Base-by-base conservation (phyloP, 2,797 vertebrate genomes). In the Scyliorhinus canicula region DNA sequence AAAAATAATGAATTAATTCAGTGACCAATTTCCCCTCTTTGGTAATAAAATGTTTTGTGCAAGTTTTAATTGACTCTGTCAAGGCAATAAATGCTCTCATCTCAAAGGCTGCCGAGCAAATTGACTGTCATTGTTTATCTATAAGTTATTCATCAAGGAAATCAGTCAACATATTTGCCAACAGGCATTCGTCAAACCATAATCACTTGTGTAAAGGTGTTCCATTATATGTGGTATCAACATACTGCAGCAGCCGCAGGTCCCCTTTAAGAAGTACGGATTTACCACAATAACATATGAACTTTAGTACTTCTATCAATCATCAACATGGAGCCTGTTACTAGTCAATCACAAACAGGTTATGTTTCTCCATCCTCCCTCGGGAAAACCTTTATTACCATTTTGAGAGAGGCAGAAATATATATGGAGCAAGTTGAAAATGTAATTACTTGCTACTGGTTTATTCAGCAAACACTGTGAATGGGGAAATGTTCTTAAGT, bases 211-310 rank as follows among this genome's bases (percentile, higher is more conserved):
- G 57, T 24, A 63, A 91, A 65, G 88, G 35, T 91, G n/a, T 44
- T 91, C 60, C 60, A 63, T 63, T 60, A 91, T 63, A 21, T 44
- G 21, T 44, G 1, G 8, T 91, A 63, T 91, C 88, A 40, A 44
- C 19, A 65, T 40, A 44, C 6, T 40, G 57, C 60, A 63, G 88
- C 57, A 91, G 57, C 4, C 40, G 26, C 19, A 5, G 60, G 57
- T 44, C 19, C 21, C 57, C n/a, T 91, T 91, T 91, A 63, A 44
- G 88, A 63, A n/a, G 31, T 14, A 7, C 2, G 19, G 52, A n/a
- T 90, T 90, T 90, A 55, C 57, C 86, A 65, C 88, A 26, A 91
- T 91, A 91, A 90, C n/a, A 60, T 60, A n/a, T 60, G 31, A 90
- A 65, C 57, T 21, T 65, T n/a, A 65, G 57, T 91, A 7, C 88